Evolutionary conservation across 2,888 invertebrate species (phyloP), one percentile per base, ranked within the genome.

Genomic region (Embidobia sp.): DNA sequence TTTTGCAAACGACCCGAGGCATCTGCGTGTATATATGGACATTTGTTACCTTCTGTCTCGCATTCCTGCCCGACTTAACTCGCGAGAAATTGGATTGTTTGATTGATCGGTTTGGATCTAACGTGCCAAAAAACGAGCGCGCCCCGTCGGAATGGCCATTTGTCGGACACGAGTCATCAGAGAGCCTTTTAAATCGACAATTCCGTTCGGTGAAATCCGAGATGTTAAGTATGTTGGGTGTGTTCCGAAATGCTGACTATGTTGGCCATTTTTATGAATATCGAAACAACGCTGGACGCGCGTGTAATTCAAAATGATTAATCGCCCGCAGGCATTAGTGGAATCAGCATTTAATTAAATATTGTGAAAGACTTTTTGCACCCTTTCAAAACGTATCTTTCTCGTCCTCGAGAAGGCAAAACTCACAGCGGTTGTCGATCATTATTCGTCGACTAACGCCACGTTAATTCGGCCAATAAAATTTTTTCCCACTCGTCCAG

Each of bases 71-170:
- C 35, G 44, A 42, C 66, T 74, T 59, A 51, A 64, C 49, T 57
- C 37, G 59, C 61, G 66, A 72, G 72, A 66, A 77, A 77, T 72
- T 72, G 67, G 72, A 67, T 67, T 42, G 63, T 49, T 67, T 73
- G 63, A 77, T 77, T 73, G 77, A 73, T 73, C 42, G 72, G 51
- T 33, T 64, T 48, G 61, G 40, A 59, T 70, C 44, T 59, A 63
- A 77, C 31, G 44, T 11, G 22, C 19, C 7, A 53, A 61, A 76
- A 77, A 67, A 73, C 22, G 57, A 55, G 3, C 8, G n/a, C 26
- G 35, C n/a, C 8, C 40, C 35, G 42, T 48, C 37, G 67, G 46
- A 48, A 33, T 33, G 51, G 29, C 61, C 29, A 51, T 63, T 63
- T 59, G 49, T 51, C 61, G 40, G 46, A 31, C 19, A 15, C 70